Evolutionary conservation across 2,113 vertebrate species (phyloP), one percentile per base, ranked within the genome.

Genomic region (Dromas ardeola): DNA sequence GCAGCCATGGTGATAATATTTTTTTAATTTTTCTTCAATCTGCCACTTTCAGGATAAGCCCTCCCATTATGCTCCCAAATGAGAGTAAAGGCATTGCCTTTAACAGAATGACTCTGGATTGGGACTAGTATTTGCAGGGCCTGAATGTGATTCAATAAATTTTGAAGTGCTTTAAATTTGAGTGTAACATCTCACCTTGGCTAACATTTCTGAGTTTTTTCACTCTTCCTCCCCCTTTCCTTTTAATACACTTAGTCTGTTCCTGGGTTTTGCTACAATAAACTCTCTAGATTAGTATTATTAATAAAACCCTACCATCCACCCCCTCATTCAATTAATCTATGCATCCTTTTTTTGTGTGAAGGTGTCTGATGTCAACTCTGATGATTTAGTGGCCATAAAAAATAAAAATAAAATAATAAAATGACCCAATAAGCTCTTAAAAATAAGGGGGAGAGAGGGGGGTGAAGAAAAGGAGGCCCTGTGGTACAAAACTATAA

Each of bases 401-500:
- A 97, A 96, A 90, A 85, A 81, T 70, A 86, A 91, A 86, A 94
- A 95, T 78, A 92, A 95, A 95, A 89, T 76, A 92, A 94, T 87
- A 92, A 92, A 97, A 94, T 96, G 86, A 96, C 86, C 92, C 76
- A 93, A 97, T 97, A 95, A 96, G 81, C 86, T 86, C 90, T 94
- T 93, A 91, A 88, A 92, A 94, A 43, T 66, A 86, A 63, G 78
- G 87, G 67, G 53, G 42, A 55, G 78, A 86, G 69, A 47, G n/a
- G 45, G 34, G 5, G 40, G 47, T 38, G 63, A 90, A 50, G 50
- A 89, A 62, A 88, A 76, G 69, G 78, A 95, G 91, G 62, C 76
- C 77, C 77, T 43, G 72, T 92, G 89, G 85, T 96, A 85, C 92
- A 92, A 94, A 96, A 98, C 97, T 94, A 95, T 98, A 98, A 98